These are phyloP conservation scores for Pterocles orientalis DNA, from an alignment of 2,113 vertebrate genomes.

Conservation along the genomic window DNA sequence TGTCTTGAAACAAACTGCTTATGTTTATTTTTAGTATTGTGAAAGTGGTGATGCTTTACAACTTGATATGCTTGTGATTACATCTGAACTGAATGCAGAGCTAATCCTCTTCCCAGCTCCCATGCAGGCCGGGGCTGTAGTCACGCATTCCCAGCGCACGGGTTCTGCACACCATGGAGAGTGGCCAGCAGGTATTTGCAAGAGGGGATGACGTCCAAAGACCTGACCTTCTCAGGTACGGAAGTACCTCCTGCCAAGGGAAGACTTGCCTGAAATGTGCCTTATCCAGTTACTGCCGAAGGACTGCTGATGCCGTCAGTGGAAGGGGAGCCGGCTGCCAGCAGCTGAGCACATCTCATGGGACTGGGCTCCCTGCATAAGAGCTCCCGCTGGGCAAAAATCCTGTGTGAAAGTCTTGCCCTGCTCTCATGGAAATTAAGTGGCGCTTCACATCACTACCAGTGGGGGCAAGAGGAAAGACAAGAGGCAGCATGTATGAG, in stretches of 20 bases:
- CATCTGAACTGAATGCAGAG: conserved; percentile 55
- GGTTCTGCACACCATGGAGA: not conserved
- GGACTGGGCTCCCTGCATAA: not conserved
- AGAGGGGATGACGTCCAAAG: not conserved
- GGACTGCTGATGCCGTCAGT: not conserved
- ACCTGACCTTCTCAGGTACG: not conserved
- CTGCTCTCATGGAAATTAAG: not conserved
- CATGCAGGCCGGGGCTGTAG: not conserved
- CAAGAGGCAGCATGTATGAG: conserved; percentile 13
- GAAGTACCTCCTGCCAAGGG: not conserved
- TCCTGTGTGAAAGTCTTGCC: not conserved
- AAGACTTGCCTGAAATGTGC: not conserved
- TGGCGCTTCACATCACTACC: not conserved
- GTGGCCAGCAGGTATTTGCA: not conserved
- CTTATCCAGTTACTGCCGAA: not conserved
- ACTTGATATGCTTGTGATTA: conserved; percentile 49
- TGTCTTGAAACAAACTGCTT: conserved; percentile 7
- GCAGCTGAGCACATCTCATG: not conserved
- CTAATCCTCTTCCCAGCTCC: conserved; percentile 40
- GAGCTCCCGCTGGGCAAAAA: conserved; percentile 3
- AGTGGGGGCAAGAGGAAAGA: not conserved
- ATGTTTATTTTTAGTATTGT: conserved; percentile 59
- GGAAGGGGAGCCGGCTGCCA: not conserved
- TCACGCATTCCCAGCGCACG: not conserved
- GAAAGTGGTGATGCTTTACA: conserved; percentile 52